Percentiles rank a stretch among this genome's conserved stretches.
Evolutionary conservation across 2,113 vertebrate genomes (phyloP).

Genomic region (Neopipo cinnamomea): DNA sequence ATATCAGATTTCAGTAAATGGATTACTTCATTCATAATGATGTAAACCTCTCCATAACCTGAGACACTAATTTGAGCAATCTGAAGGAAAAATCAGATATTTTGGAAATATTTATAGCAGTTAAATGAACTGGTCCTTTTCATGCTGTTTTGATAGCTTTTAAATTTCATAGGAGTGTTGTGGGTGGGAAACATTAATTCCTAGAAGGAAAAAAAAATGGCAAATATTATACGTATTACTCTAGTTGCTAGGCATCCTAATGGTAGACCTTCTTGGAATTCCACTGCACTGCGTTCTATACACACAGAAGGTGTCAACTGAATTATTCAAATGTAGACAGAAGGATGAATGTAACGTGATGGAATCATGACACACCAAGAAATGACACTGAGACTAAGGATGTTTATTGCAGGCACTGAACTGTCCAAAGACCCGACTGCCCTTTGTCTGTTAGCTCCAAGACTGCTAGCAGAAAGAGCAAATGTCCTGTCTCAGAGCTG

Average conservation of each 20-base stretch:
- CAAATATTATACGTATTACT: background rate
- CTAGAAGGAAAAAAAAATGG: background rate
- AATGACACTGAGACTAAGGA: background rate
- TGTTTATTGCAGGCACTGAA: background rate
- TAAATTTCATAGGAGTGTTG: background rate
- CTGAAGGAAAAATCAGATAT: background rate
- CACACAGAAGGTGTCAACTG: background rate
- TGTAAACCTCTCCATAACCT: constrained; percentile 26
- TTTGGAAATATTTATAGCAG: constrained; percentile 30
- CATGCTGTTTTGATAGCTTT: background rate
- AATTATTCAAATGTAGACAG: background rate
- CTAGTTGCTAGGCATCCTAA: constrained; percentile 15
- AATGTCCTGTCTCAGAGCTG: background rate
- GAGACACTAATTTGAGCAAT: constrained; percentile 7
- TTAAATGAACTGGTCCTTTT: constrained; percentile 7
- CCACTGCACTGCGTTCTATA: background rate
- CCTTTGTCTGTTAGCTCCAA: rapidly evolving
- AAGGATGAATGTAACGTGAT: background rate
- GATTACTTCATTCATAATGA: constrained; percentile 31
- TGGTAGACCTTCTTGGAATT: background rate
- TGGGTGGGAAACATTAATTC: background rate
- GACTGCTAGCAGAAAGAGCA: background rate
- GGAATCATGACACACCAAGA: background rate
- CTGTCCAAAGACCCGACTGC: background rate
- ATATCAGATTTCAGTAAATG: background rate